Percentiles rank a stretch among this genome's conserved stretches.
Conservation (phyloP, 2,113 vertebrate genomes). For the Sarotherodon lohbergeri region DNA sequence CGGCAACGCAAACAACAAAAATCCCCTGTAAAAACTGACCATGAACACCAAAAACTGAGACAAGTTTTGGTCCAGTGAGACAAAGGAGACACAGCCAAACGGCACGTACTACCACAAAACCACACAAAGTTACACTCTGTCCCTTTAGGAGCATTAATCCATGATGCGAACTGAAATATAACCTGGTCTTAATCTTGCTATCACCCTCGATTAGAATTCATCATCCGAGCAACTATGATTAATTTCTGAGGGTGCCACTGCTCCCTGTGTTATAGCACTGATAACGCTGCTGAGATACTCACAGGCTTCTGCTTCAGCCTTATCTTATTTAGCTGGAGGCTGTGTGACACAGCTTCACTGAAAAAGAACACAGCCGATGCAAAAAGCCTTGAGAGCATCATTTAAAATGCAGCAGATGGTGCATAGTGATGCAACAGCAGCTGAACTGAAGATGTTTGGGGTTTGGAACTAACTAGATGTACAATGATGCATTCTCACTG, state of each 20-base stretch:
- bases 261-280: not conserved
- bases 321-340: slow-evolving; percentile 15
- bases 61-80: not conserved
- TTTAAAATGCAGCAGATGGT: slow-evolving; percentile 46
- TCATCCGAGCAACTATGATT: not conserved
- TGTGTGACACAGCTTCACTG: not conserved
- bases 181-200: not conserved
- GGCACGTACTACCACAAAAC: not conserved
- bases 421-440: not conserved
- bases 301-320: not conserved
- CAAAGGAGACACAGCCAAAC: not conserved
- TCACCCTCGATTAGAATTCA: slow-evolving; percentile 13
- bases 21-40: not conserved
- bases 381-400: slow-evolving; percentile 27
- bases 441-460: not conserved
- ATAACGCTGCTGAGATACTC: slow-evolving; percentile 11
- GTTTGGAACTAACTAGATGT: not conserved
- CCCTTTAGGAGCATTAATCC: not conserved
- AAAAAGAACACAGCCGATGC: slow-evolving; percentile 5
- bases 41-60: not conserved
- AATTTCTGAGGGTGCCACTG: not conserved
- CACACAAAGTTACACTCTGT: not conserved
- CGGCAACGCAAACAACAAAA: not conserved
- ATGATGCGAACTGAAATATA: not conserved
- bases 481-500: not conserved